phyloP scores from a whole-genome alignment of 1,140 invertebrate genomes.

The Sminthurides bifidus region DNA sequence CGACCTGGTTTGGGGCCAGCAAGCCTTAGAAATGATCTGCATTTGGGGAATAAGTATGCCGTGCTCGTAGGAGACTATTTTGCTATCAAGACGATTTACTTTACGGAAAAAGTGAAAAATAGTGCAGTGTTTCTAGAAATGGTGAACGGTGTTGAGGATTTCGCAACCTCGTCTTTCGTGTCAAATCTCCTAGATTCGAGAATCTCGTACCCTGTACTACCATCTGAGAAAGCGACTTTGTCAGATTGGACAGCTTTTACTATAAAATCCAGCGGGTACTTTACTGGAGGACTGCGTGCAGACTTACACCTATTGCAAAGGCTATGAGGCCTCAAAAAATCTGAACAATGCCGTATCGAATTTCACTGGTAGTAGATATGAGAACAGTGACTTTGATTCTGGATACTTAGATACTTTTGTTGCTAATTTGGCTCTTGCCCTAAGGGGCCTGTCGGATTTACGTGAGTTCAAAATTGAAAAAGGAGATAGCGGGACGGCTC shows the following conservation, averaged over 20 bases:
- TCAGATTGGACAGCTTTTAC: slow-evolving; percentile 20
- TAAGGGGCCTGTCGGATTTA: too few relatives aligned
- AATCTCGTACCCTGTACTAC: slow-evolving; percentile 5
- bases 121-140: slow-evolving; percentile 17
- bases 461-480: too few relatives aligned
- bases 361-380: too few relatives aligned
- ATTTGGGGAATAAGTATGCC: slow-evolving; percentile 29
- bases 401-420: too few relatives aligned
- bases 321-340: too few relatives aligned
- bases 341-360: too few relatives aligned
- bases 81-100: slow-evolving; percentile 25
- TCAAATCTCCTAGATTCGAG: slow-evolving; percentile 12
- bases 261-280: slow-evolving; percentile 20
- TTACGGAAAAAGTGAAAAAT: slow-evolving; percentile 23
- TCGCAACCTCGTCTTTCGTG: slow-evolving; percentile 21
- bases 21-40: slow-evolving; percentile 3
- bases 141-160: slow-evolving; percentile 27
- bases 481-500: too few relatives aligned
- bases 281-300: slow-evolving; percentile 28
- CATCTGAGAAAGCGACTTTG: background rate
- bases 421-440: too few relatives aligned
- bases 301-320: slow-evolving; percentile 9
- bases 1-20: slow-evolving; percentile 1
- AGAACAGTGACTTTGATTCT: too few relatives aligned
- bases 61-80: slow-evolving; percentile 30